Percentiles rank a stretch among this genome's conserved stretches.
Evolutionary conservation across 2,797 vertebrate genomes (phyloP).

Genomic region (Acropternis orthonyx): DNA sequence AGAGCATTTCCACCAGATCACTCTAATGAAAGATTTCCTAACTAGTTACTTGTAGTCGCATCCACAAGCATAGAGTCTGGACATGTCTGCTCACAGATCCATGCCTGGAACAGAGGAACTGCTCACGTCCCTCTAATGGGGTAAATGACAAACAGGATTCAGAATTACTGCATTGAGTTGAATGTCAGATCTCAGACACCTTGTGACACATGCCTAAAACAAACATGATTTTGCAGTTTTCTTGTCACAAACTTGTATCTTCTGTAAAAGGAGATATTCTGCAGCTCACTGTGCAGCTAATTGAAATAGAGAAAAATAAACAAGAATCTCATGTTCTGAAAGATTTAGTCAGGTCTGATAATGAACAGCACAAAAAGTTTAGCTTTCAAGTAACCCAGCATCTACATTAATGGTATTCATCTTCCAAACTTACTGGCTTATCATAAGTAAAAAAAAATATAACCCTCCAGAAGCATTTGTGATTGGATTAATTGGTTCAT

Average conservation of each 20-base stretch:
- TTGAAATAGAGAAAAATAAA: slow-evolving; percentile 6
- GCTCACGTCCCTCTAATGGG: accelerated
- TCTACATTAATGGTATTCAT: not conserved
- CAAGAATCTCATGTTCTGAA: not conserved
- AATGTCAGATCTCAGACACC: not conserved
- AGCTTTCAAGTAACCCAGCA: not conserved
- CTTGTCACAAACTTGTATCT: not conserved
- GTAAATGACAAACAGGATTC: not conserved
- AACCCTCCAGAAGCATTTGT: not conserved
- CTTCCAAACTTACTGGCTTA: not conserved
- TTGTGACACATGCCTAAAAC: not conserved
- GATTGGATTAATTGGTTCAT: not conserved
- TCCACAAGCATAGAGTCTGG: not conserved
- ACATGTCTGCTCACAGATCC: not conserved
- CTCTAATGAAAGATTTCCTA: not conserved
- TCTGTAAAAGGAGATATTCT: not conserved
- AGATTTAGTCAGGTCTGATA: not conserved
- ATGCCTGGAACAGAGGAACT: accelerated
- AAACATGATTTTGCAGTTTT: not conserved
- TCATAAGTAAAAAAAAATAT: not conserved
- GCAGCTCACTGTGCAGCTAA: not conserved
- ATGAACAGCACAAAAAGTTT: not conserved
- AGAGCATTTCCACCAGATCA: not conserved
- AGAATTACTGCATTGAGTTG: not conserved
- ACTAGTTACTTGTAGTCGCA: not conserved